These are phyloP conservation scores for Drosophila bunnanda DNA, from an alignment of 2,888 invertebrate species.

Conservation along the genomic window DNA sequence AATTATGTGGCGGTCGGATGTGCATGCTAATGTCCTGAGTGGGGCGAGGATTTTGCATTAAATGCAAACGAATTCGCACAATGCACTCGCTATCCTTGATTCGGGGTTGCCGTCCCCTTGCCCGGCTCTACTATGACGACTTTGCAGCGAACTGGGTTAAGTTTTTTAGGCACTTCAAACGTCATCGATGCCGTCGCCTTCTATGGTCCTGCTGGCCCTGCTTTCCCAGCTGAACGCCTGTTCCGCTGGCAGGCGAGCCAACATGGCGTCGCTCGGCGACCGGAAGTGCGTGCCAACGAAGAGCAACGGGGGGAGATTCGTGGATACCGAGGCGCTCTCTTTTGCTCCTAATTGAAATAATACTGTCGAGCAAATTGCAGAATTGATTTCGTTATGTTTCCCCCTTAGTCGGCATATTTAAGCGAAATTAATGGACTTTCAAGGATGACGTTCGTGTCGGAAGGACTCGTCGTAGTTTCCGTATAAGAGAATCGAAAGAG, in stretches of 20 bases:
- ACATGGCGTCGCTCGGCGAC: slow-evolving; percentile 41
- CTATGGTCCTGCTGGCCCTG: neutral
- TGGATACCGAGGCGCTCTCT: slow-evolving; percentile 2
- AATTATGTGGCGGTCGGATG: slow-evolving; percentile 67
- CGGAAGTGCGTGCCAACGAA: neutral
- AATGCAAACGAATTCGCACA: slow-evolving; percentile 41
- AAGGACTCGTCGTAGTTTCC: slow-evolving; percentile 26
- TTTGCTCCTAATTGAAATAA: slow-evolving; percentile 57
- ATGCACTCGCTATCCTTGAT: slow-evolving; percentile 13
- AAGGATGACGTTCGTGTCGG: slow-evolving; percentile 24
- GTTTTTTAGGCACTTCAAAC: slow-evolving; percentile 44
- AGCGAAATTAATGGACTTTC: slow-evolving; percentile 52
- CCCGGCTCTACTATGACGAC: slow-evolving; percentile 28
- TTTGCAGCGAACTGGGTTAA: slow-evolving; percentile 40
- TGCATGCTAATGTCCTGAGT: slow-evolving; percentile 69
- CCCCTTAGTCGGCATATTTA: slow-evolving; percentile 50
- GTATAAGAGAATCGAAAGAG: slow-evolving; percentile 38
- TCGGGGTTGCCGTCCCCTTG: neutral
- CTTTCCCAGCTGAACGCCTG: slow-evolving; percentile 38
- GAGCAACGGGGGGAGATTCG: neutral
- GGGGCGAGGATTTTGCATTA: slow-evolving; percentile 49
- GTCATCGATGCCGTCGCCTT: slow-evolving; percentile 38
- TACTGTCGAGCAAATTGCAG: slow-evolving; percentile 57
- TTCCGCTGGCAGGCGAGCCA: slow-evolving; percentile 30
- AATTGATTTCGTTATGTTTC: slow-evolving; percentile 50